Base-by-base conservation (phyloP, 2,797 vertebrate species). In the Pagetopsis macropterus region DNA sequence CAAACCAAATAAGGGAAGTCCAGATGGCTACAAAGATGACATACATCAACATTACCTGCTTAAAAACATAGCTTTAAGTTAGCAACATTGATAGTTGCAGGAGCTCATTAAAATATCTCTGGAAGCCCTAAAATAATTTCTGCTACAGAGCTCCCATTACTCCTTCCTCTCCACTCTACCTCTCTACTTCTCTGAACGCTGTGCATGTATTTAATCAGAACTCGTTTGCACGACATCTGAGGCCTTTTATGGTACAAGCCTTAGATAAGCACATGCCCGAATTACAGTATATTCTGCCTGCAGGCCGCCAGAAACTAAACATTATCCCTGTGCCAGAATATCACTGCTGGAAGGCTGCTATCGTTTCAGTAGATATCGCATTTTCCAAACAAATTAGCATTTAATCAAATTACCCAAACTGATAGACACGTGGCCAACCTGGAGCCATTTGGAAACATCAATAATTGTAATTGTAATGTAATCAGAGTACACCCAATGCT, bases 371-470 rank as follows among this genome's bases (percentile, higher is more conserved):
- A 75, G 17, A 79, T 79, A 70, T 81, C 27, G 5, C 17, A 72
- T 75, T 85, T 87, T 84, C 70, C 54, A 80, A 72, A 78, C 73
- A 79, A 85, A 86, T 86, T 81, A 78, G 71, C 64, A 77, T 85
- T 75, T 67, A 82, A 88, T 84, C 51, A 84, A 75, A 86, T 85
- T 76, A 59, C 49, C 17, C n/a, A 75, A 75, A 65, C 58, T 66
- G 55, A 75, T 63, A 61, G 73, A 75, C 64, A 75, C 46, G 1
- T 65, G 64, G 77, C 59, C 65, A 72, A 61, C 48, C 57, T 66
- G 50, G 2, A 70, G 67, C 63, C 57, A 75, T 75, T 21, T 81
- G 69, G 60, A 72, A 61, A 56, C 51, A 59, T 70, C 48, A 40
- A 41, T 67, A 63, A 65, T 65, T n/a, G n/a, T n/a, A n/a, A n/a